Conservation (phyloP, 2,797 vertebrate species). For the Sebastes glaucus region DNA sequence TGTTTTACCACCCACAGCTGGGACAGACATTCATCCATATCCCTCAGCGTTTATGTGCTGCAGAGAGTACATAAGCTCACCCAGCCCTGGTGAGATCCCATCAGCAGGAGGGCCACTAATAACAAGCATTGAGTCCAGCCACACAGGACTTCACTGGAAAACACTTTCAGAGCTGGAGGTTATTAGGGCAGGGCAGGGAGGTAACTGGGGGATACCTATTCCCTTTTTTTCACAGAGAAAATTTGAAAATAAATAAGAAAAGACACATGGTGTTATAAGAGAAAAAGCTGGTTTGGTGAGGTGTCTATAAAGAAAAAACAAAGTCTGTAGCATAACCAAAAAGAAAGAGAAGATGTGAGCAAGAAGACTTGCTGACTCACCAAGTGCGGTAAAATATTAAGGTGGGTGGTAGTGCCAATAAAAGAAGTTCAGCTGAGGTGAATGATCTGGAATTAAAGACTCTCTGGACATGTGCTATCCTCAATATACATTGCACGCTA, state of each 20-base stretch:
- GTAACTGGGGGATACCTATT: neutral
- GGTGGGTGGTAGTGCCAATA: slow-evolving; percentile 29
- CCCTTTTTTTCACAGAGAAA: neutral
- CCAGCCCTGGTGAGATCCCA: slow-evolving; percentile 29
- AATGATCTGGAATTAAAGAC: slow-evolving; percentile 14
- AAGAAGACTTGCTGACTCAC: slow-evolving; percentile 43
- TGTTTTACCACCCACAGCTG: slow-evolving; percentile 51
- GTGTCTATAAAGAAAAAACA: neutral
- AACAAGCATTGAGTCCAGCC: slow-evolving; percentile 15
- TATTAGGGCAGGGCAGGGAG: neutral
- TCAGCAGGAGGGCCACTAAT: slow-evolving; percentile 38
- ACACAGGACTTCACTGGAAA: slow-evolving; percentile 6
- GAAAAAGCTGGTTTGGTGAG: neutral
- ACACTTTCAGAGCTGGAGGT: neutral
- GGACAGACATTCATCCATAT: slow-evolving; percentile 45
- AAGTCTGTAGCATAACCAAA: neutral
- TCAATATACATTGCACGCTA: slow-evolving; percentile 13
- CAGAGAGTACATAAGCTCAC: slow-evolving; percentile 20
- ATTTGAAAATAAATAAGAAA: neutral
- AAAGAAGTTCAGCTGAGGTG: slow-evolving; percentile 27
- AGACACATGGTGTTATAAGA: neutral
- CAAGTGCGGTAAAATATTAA: slow-evolving; percentile 48
- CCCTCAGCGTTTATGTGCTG: slow-evolving; percentile 31
- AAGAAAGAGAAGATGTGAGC: neutral
- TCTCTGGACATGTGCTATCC: neutral